A percentile compares a stretch with the other conserved stretches of the same genome.
Conservation (phyloP, 2,113 vertebrate species). For the Chaetorhynchus papuensis region DNA sequence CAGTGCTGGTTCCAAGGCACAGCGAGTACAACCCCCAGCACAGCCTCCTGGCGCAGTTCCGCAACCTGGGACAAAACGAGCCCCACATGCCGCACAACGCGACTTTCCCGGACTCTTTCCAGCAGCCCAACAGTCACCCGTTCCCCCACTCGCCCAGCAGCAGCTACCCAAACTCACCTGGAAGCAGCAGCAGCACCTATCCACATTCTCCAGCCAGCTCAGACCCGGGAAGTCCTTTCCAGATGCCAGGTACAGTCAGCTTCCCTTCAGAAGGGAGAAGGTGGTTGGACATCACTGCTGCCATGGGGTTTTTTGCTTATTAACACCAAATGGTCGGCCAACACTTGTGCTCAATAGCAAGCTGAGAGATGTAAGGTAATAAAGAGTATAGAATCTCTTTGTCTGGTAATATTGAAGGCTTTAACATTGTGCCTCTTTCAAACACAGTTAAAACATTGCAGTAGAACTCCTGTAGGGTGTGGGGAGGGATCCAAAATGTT, state of each 20-base stretch:
- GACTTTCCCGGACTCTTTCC: conserved; percentile 91
- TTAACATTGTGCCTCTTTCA: not conserved
- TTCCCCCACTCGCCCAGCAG: conserved; percentile 85
- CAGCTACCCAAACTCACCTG: conserved; percentile 93
- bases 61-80: conserved; percentile 90
- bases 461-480: not conserved
- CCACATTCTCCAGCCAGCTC: conserved; percentile 94
- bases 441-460: not conserved
- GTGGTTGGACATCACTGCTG: not conserved
- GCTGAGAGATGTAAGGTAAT: not conserved
- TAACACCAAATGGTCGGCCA: not conserved
- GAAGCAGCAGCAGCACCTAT: conserved; percentile 90
- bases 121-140: conserved; percentile 79
- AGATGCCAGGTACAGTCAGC: conserved; percentile 87
- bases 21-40: conserved; percentile 98
- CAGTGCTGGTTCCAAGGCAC: conserved; percentile 96
- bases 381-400: not conserved
- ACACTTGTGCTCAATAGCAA: not conserved
- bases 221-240: conserved; percentile 94
- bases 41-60: conserved; percentile 94
- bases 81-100: conserved; percentile 97
- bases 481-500: not conserved
- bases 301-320: not conserved
- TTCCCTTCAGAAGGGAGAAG: not conserved
- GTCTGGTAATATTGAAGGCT: not conserved